Evolutionary conservation across 1,140 invertebrate species (phyloP), one percentile per base, ranked within the genome.

Genomic region (Latrodectus geometricus): DNA sequence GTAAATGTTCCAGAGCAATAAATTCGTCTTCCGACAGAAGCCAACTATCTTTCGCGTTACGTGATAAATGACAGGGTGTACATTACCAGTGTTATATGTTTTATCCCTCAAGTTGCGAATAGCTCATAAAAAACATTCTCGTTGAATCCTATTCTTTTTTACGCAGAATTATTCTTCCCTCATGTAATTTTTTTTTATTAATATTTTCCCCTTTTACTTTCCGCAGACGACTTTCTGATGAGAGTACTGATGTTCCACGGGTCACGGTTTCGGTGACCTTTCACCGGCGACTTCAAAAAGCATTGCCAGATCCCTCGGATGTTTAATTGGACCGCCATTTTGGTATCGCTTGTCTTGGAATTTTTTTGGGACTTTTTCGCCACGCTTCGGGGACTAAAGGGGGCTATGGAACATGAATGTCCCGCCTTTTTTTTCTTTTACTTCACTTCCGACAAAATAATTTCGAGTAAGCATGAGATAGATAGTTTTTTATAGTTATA

Each of bases 281-380:
- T 84, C 65, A 84, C 82, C 82, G 82, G 82, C 82, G 76, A 84
- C 82, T 75, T 84, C 82, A 84, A 84, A 84, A 84, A 84, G 23
- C 56, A 52, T 84, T 66, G 70, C 68, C 69, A 74, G 52, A 82
- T 82, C 80, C 80, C 49, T 76, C 56, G 54, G 72, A 35, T 84
- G 65, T 84, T 84, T 84, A 84, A 84, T 84, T 84, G 82, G 82
- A 73, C 69, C 82, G 72, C 82, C 82, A 84, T 84, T 84, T 84
- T 84, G 72, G 82, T 76, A 84, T 65, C 54, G 21, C 82, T 73
- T 65, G 73, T 76, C 72, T 83, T 83, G 35, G 48, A 50, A 61
- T 73, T 83, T 83, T 56, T 72, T 20, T n/a, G 52, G 48, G 79
- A 68, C 2, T 23, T 80, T 66, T 70, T 69, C 56, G 80, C 70